phyloP scores from a whole-genome alignment of 2,113 vertebrate genomes.

The Chionomys nivalis region DNA sequence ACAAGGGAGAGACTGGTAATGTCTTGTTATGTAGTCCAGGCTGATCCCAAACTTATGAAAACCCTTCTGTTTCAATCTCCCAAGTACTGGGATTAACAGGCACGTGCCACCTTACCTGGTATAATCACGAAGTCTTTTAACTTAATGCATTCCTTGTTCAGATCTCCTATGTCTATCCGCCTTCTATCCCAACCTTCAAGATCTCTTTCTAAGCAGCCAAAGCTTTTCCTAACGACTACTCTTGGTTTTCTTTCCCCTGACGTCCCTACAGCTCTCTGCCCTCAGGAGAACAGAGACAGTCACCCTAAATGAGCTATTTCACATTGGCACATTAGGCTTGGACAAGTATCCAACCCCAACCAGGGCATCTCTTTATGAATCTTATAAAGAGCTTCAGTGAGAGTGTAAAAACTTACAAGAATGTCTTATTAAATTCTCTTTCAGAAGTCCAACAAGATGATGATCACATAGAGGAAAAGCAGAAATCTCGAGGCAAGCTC shows the following conservation, averaged over 20 bases:
- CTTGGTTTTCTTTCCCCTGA: not conserved
- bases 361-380: constrained; percentile 54
- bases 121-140: not conserved
- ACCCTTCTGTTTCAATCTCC: not conserved
- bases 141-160: not conserved
- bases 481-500: constrained; percentile 60
- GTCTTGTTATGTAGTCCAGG: not conserved
- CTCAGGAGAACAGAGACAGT: not conserved
- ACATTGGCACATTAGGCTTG: not conserved
- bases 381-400: not conserved
- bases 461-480: constrained; percentile 14
- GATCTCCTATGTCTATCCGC: constrained; percentile 31
- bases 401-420: constrained; percentile 26
- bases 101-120: not conserved
- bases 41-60: not conserved
- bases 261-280: not conserved
- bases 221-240: constrained; percentile 13
- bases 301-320: constrained; percentile 18
- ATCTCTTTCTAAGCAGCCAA: not conserved
- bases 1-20: not conserved
- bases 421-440: constrained; percentile 66
- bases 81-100: not conserved
- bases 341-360: constrained; percentile 20
- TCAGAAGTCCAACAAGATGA: constrained; percentile 72
- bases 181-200: not conserved